Evolutionary conservation across 2,888 invertebrate genomes (phyloP), one percentile per base, ranked within the genome.

Genomic region (Lithosia quadra): DNA sequence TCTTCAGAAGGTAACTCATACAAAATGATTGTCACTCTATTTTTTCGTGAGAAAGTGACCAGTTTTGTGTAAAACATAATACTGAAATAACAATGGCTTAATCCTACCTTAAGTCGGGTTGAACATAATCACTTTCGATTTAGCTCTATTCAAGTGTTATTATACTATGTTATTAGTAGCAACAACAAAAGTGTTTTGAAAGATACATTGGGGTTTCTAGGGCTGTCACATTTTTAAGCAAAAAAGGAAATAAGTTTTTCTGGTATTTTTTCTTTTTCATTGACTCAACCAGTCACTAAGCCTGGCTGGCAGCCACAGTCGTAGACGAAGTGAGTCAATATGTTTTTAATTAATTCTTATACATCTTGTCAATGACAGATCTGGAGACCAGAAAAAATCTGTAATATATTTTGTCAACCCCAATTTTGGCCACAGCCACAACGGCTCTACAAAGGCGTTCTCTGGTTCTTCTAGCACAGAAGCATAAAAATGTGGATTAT

Each of bases 41-140:
- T 58, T 33, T 58, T 58, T 49, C 33, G 72, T 77, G 80, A 68
- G 77, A 78, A 79, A 67, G 60, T 68, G 56, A 69, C 67, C 65
- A 56, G 53, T 67, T 65, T 10, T 56, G n/a, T n/a, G n/a, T 69
- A 60, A n/a, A 56, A 21, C 34, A 21, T 21, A 53, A 68, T 58
- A 22, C 58, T 71, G 67, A 72, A 67, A 68, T 69, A 63, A 77
- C 64, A 67, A 72, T 69, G 60, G 58, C 28, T 59, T 67, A 67
- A 72, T 72, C 72, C 60, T 49, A 57, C 55, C 11, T 56, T 56
- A 24, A 56, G 55, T 56, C 28, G 70, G 55, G 65, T 66, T n/a
- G 53, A 24, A 28, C 18, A 59, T 60, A 60, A 63, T 66, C 60
- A 56, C 59, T 70, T 58, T 66, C 60, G 55, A 28, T 64, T 68